Evolutionary conservation across 2,888 invertebrate genomes (phyloP), one percentile per base, ranked within the genome.

Genomic region (Tenodera sinensis): DNA sequence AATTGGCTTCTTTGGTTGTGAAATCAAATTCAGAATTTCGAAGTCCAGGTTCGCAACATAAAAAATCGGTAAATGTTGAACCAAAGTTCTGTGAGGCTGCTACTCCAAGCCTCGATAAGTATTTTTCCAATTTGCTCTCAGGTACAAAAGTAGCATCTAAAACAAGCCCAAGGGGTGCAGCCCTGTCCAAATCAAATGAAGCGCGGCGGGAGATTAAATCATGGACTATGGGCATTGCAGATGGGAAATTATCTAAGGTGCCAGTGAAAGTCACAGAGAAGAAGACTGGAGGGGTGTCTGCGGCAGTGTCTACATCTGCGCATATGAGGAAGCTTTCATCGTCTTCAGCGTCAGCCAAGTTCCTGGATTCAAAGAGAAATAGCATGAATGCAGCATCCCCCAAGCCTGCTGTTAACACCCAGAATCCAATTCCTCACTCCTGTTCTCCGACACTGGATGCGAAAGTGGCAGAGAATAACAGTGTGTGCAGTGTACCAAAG

Each of bases 121-220:
- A 86, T 87, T 90, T 89, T 84, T 86, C 85, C 47, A 90, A 89
- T 89, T 83, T 89, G 28, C 71, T 87, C 84, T 85, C 89, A 81
- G 88, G 89, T 81, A 89, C 42, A 42, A 84, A 85, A 28, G 47
- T 81, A 88, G 83, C 25, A 28, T n/a, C 83, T 25, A 54, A 54
- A 84, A 28, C 83, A 15, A 42, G 28, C 27, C n/a, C 42, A n/a
- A 87, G 82, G 27, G 54, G 27, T 81, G 82, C 30, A 81, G n/a
- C 82, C 7, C 34, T 82, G 87, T 82, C 87, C 71, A 87, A 87
- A 34, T 47, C 30, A 28, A 82, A 30, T 28, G 87, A 87, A 15
- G 82, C 9, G 27, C 34, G 42, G n/a, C 15, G 71, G 71, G 86
- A 86, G 8, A 12, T 47, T 25, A 54, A 54, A 25, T 81, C 88